A percentile compares a stretch with the other conserved stretches of the same genome.
These are phyloP conservation scores for Chloroceryle aenea DNA, from an alignment of 2,113 vertebrate genomes.

Conservation along the genomic window DNA sequence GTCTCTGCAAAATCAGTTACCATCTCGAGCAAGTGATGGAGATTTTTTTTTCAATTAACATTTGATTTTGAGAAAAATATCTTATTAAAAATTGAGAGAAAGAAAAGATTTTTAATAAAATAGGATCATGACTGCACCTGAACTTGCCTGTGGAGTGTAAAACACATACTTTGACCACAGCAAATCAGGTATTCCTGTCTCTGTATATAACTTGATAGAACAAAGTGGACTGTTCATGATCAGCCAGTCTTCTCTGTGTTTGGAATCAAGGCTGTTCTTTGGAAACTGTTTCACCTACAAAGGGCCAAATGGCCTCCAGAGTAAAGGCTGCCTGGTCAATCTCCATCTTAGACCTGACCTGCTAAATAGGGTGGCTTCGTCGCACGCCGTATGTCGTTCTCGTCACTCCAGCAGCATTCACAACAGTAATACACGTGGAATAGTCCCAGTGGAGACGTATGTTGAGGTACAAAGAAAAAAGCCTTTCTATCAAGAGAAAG, in stretches of 20 bases:
- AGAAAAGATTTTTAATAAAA: not conserved
- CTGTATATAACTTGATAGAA: not conserved
- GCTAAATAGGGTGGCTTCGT: not conserved
- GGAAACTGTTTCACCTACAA: not conserved
- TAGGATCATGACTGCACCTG: not conserved
- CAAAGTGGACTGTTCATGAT: not conserved
- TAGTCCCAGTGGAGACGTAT: accelerated
- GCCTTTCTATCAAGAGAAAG: not conserved
- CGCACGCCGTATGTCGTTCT: not conserved
- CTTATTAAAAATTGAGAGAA: not conserved
- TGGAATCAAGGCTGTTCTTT: not conserved
- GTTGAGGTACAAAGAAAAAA: not conserved
- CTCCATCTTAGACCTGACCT: not conserved
- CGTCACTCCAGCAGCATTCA: not conserved
- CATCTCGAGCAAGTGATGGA: not conserved
- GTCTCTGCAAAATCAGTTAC: not conserved
- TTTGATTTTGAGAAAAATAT: not conserved
- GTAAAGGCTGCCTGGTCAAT: not conserved
- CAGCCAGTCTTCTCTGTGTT: not conserved
- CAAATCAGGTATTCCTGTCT: not conserved
- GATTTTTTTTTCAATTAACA: not conserved
- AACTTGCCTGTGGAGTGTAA: not conserved
- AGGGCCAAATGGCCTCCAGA: not conserved
- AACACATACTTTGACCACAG: not conserved
- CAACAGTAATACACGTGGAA: not conserved